Percentiles rank a stretch among this genome's conserved stretches.
These are phyloP conservation scores for Scomber colias DNA, from an alignment of 2,113 vertebrate genomes.

Conservation along the genomic window DNA sequence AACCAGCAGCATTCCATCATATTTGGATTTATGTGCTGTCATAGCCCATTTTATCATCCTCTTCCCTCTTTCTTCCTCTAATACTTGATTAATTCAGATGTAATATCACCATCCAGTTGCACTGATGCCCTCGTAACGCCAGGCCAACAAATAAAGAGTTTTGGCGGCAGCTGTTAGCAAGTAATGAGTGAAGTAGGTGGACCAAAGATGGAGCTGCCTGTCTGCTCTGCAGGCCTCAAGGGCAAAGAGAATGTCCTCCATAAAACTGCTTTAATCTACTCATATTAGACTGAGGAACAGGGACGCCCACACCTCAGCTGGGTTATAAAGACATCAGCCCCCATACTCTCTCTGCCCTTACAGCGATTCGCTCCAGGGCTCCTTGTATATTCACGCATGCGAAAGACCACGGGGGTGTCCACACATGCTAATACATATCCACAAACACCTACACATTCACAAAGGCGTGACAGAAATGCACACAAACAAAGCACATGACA, in stretches of 20 bases:
- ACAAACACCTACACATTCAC: not conserved
- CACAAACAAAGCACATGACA: not conserved
- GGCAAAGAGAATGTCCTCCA: conserved; percentile 65
- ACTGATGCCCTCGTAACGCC: conserved; percentile 4
- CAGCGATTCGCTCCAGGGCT: conserved; percentile 12
- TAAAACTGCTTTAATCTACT: conserved; percentile 79
- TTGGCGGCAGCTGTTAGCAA: conserved; percentile 45
- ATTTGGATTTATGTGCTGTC: not conserved
- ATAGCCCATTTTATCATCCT: not conserved
- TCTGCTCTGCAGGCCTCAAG: conserved; percentile 59
- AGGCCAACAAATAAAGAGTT: conserved; percentile 51
- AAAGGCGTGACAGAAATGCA: not conserved
- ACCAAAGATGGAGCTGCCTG: conserved; percentile 49
- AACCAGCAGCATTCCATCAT: not conserved
- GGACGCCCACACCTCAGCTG: conserved; percentile 48
- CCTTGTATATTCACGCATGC: not conserved
- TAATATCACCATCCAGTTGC: conserved; percentile 18
- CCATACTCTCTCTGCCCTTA: conserved; percentile 11
- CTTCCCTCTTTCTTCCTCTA: not conserved
- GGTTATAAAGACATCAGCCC: conserved; percentile 70
- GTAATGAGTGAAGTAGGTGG: conserved; percentile 55
- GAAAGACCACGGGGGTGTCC: not conserved
- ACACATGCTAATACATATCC: conserved; percentile 8
- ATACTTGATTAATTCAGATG: conserved; percentile 35
- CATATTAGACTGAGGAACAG: conserved; percentile 69